These are phyloP conservation scores for Brachyptera risi DNA, from an alignment of 2,888 invertebrate genomes.

Conservation along the genomic window DNA sequence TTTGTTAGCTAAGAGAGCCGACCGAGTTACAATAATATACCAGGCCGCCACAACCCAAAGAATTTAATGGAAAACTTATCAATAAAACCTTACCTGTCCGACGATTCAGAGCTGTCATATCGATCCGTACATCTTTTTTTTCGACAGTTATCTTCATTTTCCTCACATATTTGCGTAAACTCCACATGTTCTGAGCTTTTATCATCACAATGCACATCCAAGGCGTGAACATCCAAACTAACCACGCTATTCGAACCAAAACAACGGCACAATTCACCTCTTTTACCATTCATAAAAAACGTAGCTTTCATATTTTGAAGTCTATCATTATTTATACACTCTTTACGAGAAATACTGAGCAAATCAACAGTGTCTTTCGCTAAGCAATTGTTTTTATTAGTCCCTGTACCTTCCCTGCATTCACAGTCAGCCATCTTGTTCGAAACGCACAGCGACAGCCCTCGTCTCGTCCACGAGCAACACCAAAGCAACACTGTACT, in stretches of 20 bases:
- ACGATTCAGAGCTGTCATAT: constrained; percentile 91
- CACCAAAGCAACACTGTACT: constrained; percentile 23
- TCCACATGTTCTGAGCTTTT: constrained; percentile 34
- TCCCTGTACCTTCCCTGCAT: constrained; percentile 59
- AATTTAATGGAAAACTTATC: constrained; percentile 1
- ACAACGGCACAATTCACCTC: constrained; percentile 37
- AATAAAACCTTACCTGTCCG: constrained; percentile 71
- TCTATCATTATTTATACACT: constrained; percentile 47
- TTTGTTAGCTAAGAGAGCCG: constrained; percentile 13
- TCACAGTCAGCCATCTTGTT: constrained; percentile 79
- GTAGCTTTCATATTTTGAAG: constrained; percentile 43
- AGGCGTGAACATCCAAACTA: constrained; percentile 35
- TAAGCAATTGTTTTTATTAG: constrained; percentile 49
- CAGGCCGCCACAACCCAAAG: not conserved
- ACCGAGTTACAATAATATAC: not conserved
- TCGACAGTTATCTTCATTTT: constrained; percentile 49
- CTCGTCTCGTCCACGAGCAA: no score
- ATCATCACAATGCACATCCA: constrained; percentile 34
- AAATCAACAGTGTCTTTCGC: constrained; percentile 42
- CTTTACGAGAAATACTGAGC: constrained; percentile 48
- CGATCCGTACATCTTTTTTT: constrained; percentile 86
- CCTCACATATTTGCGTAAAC: constrained; percentile 32
- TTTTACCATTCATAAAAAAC: constrained; percentile 47
- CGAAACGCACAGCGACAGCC: constrained; percentile 55
- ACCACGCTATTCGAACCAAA: constrained; percentile 34